These are phyloP conservation scores for Spongilla lacustris DNA, from an alignment of 37 sponge, comb jelly and placozoan species.

Conservation along the genomic window DNA sequence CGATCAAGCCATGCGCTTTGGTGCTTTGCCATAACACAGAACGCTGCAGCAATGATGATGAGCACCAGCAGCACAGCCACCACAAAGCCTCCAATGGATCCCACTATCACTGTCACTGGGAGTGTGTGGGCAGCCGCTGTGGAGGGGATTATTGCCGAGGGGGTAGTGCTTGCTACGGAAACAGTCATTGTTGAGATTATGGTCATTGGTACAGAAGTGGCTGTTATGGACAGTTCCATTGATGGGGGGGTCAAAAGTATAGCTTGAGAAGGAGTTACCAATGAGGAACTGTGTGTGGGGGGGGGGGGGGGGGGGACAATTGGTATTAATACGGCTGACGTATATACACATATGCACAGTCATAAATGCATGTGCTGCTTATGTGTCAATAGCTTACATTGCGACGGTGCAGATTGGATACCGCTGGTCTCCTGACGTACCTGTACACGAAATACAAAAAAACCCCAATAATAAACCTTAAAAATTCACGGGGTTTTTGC, in stretches of 20 bases:
- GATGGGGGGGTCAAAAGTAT: background rate
- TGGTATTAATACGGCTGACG: too few relatives aligned
- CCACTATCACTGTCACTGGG: background rate
- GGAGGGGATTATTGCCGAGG: background rate
- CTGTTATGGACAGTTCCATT: background rate
- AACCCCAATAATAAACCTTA: too few relatives aligned
- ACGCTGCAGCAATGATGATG: background rate
- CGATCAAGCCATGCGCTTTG: background rate
- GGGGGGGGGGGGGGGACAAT: too few relatives aligned
- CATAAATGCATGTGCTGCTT: too few relatives aligned
- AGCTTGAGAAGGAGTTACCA: background rate
- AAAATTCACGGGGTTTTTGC: too few relatives aligned
- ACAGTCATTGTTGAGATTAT: background rate
- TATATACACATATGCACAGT: too few relatives aligned
- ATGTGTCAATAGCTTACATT: too few relatives aligned
- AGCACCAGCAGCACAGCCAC: background rate
- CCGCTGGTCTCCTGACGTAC: background rate
- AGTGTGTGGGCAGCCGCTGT: background rate
- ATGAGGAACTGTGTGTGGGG: background rate
- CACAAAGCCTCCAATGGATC: background rate
- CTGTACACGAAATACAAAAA: background rate
- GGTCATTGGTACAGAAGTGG: background rate
- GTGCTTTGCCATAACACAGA: background rate
- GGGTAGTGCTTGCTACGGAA: too few relatives aligned
- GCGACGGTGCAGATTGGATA: background rate